These are phyloP conservation scores for Helleia helle DNA, from an alignment of 2,888 invertebrate genomes.

Conservation along the genomic window DNA sequence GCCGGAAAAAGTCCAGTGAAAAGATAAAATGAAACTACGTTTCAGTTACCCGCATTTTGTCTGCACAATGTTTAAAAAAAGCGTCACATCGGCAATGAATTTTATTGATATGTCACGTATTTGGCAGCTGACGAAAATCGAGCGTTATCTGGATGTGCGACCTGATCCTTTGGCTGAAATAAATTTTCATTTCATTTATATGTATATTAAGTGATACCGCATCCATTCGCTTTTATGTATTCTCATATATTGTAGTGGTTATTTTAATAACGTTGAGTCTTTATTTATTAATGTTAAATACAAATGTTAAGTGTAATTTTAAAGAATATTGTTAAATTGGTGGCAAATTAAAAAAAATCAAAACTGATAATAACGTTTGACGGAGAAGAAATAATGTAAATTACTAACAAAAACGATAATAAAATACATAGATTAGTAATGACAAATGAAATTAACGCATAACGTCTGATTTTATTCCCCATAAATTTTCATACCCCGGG, in stretches of 20 bases:
- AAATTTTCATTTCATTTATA: slow-evolving; percentile 5
- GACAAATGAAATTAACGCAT: too few species aligned
- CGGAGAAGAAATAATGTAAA: too few species aligned
- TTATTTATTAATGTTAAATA: too few species aligned
- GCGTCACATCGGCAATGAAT: slow-evolving; percentile 14
- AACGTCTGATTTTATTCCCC: too few species aligned
- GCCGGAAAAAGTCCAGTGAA: neutral
- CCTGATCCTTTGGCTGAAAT: slow-evolving; percentile 12
- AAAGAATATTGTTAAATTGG: too few species aligned
- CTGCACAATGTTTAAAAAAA: slow-evolving; percentile 3
- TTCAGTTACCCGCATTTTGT: slow-evolving; percentile 6
- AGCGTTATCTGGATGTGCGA: slow-evolving; percentile 15
- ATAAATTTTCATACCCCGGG: too few species aligned
- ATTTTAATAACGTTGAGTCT: neutral
- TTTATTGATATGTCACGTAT: slow-evolving; percentile 17
- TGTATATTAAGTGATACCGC: slow-evolving; percentile 5
- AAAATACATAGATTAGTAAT: too few species aligned
- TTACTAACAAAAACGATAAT: too few species aligned
- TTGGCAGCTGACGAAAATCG: slow-evolving; percentile 18
- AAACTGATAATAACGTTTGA: too few species aligned
- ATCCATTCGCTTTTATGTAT: slow-evolving; percentile 2
- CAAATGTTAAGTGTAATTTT: too few species aligned
- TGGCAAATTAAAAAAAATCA: too few species aligned
- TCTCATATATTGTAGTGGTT: neutral
- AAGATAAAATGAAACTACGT: slow-evolving; percentile 7